Evolutionary conservation across 2,888 invertebrate genomes (phyloP).

Genomic region (Trilocha varians): DNA sequence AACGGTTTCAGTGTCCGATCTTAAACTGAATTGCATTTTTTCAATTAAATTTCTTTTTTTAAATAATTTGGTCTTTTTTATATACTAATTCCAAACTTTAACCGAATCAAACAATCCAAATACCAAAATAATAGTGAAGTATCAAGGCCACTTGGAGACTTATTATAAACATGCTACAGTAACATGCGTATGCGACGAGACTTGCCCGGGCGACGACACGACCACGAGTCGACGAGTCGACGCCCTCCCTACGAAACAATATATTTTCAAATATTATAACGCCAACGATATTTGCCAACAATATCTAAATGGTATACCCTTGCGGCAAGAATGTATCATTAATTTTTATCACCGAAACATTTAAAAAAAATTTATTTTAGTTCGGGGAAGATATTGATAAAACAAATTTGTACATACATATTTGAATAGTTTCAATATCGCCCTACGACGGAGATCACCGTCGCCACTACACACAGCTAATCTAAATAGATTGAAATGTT

Average conservation of each 20-base stretch:
- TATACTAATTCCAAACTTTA: slow-evolving; percentile 68
- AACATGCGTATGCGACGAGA: slow-evolving; percentile 54
- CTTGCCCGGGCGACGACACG: slow-evolving; percentile 28
- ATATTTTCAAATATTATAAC: slow-evolving; percentile 34
- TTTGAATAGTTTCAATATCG: slow-evolving; percentile 16
- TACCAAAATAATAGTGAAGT: slow-evolving; percentile 67
- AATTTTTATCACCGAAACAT: slow-evolving; percentile 59
- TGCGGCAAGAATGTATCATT: slow-evolving; percentile 62
- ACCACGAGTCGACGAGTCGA: slow-evolving; percentile 11
- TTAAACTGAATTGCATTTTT: slow-evolving; percentile 58
- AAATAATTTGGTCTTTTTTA: slow-evolving; percentile 67
- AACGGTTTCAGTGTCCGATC: slow-evolving; percentile 53
- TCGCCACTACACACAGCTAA: slow-evolving; percentile 37
- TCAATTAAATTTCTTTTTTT: slow-evolving; percentile 31
- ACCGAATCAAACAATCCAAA: slow-evolving; percentile 63
- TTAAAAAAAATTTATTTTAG: slow-evolving; percentile 48
- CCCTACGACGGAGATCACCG: neutral
- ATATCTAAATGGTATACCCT: slow-evolving; percentile 67
- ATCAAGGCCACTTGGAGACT: slow-evolving; percentile 73
- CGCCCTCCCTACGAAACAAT: slow-evolving; percentile 27
- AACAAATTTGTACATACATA: slow-evolving; percentile 66
- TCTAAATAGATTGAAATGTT: slow-evolving; percentile 58
- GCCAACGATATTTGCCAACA: slow-evolving; percentile 61
- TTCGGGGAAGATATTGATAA: slow-evolving; percentile 44
- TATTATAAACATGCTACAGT: slow-evolving; percentile 55